These are phyloP conservation scores for Cryptophagus acutangulus DNA, from an alignment of 2,888 invertebrate species.

Conservation along the genomic window DNA sequence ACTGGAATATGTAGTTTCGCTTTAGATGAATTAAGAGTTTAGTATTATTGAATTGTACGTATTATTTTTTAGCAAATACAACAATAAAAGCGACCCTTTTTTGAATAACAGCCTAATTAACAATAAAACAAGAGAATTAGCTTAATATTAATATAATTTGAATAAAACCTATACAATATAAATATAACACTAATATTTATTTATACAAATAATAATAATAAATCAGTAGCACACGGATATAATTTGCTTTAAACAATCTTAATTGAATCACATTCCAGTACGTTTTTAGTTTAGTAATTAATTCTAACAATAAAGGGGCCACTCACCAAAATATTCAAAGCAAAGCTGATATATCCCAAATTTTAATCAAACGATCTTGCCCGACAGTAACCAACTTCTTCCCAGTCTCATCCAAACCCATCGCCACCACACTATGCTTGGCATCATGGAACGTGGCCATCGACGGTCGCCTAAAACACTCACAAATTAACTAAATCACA, in stretches of 20 bases:
- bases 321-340: conserved; percentile 35
- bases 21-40: too few relatives aligned
- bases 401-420: conserved; percentile 85
- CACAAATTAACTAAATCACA: conserved; percentile 1
- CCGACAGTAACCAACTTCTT: conserved; percentile 89
- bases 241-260: conserved; percentile 33
- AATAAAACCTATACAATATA: conserved; percentile 39
- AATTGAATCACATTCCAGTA: conserved; percentile 44
- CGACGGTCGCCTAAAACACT: conserved; percentile 72
- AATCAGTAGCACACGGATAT: conserved; percentile 41
- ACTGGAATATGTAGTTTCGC: too few relatives aligned
- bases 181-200: conserved; percentile 39
- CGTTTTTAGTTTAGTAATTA: too few relatives aligned
- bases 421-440: conserved; percentile 82
- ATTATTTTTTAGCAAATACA: too few relatives aligned
- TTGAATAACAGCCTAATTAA: too few relatives aligned
- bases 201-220: conserved; percentile 34
- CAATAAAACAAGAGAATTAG: too few relatives aligned
- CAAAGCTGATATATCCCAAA: conserved; percentile 76
- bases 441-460: conserved; percentile 94
- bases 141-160: too few relatives aligned
- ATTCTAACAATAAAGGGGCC: conserved; percentile 5
- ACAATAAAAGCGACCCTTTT: too few relatives aligned
- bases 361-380: conserved; percentile 90
- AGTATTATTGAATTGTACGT: too few relatives aligned